Evolutionary conservation across 2,113 vertebrate species (phyloP), one percentile per base, ranked within the genome.

Genomic region (Vulpes ferrilata): DNA sequence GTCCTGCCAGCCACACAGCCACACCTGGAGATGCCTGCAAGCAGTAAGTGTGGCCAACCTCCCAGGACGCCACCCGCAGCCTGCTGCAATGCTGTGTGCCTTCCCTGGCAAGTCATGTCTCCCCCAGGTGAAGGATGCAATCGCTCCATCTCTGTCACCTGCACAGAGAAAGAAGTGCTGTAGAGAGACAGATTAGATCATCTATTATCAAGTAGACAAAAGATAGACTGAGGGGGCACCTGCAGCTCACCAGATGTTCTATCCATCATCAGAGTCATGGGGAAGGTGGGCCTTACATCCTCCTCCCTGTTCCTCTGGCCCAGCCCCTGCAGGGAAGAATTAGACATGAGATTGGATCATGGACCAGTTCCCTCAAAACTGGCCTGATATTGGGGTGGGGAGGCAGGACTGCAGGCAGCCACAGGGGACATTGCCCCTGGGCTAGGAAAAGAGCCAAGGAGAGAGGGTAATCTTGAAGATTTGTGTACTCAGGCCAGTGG

Each of bases 191-290:
- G 97, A 97, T 98, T 98, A 99, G 97, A 98, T 98, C 98, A 99
- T 99, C 98, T 98, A 98, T 98, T 99, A 98, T 98, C 97, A 94
- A 98, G 97, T 87, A 98, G 95, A 98, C 97, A 97, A 96, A 97
- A 98, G 98, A 97, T 38, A 98, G 97, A 92, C 97, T 27, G 80
- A 93, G 98, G 97, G 98, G 98, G 98, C 99, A 99, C 98, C 99
- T 98, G 98, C 98, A 92, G 98, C 98, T 99, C 97, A 95, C 98
- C 98, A 98, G 99, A 99, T 99, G 99, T 98, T 98, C 97, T 98
- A 98, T 99, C 99, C 98, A 98, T 99, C 99, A 99, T 97, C 83
- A 86, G 89, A 97, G 96, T 79, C 96, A 25, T 95, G 96, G 86
- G 95, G 91, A 98, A 98, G 98, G 97, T 64, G 64, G 80, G n/a